Evolutionary conservation across 2,888 invertebrate genomes (phyloP), one percentile per base, ranked within the genome.

Genomic region (Lycocerus yunnanus): DNA sequence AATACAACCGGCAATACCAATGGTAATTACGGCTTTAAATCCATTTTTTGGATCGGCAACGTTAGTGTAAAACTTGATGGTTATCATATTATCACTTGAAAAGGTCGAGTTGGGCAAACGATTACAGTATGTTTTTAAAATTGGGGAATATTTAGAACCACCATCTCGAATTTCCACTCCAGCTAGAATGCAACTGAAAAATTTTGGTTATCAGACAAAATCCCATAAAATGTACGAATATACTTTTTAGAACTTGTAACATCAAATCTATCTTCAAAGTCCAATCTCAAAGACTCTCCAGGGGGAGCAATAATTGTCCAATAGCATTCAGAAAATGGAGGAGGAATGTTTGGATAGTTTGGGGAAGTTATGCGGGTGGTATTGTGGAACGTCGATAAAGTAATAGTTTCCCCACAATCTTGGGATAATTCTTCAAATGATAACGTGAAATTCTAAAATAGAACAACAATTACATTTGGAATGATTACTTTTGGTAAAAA

Each of bases 131-230:
- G 87, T 89, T 1, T 92, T 93, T 60, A 96, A 84, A 0, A 91
- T 80, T 0, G 90, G 90, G 0, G 97, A 91, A 71, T 90, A 83
- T 16, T 88, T 88, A 0, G 95, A 93, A 0, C 92, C 92, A 1
- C 98, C 98, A 85, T 98, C 96, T 77, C 92, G 89, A 8, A 98
- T 83, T 86, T 97, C 96, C 0, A 97, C 88, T 79, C 90, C 94
- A 83, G 94, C 95, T 20, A 83, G 84, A 6, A 81, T 81, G 80
- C 92, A 92, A 15, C 91, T 91, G 77, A n/a, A 74, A 68, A 15
- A 1, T 5, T 78, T 18, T 61, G 69, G 15, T 67, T 24, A 21
- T 6, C 72, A 58, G 71, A 61, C 58, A 60, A 58, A 74, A 61
- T 68, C 71, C 14, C 61, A 8, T 66, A 11, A 13, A 63, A 11